Conservation (phyloP, 1,140 invertebrate species). For the Brachionus paranguensis region DNA sequence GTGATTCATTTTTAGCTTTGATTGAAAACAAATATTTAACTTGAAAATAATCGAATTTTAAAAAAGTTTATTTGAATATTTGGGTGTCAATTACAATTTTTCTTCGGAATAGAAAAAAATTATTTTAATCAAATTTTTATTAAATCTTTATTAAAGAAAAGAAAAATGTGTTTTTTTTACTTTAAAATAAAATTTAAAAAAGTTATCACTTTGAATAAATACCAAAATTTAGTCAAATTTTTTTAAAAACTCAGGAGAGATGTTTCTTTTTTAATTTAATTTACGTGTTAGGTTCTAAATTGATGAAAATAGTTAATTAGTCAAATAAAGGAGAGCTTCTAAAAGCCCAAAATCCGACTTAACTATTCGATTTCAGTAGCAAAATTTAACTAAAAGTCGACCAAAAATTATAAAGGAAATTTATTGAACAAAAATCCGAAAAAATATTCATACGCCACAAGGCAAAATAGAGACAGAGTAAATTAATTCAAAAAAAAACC, state of each 20-base stretch:
- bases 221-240: background rate
- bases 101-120: no score
- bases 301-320: background rate
- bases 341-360: background rate
- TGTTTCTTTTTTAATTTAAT: background rate
- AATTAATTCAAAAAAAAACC: background rate
- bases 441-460: background rate
- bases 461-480: background rate
- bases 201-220: no score
- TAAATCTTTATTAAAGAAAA: no score
- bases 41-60: no score
- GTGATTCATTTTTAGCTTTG: no score
- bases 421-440: background rate
- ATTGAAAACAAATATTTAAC: no score
- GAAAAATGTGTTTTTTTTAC: no score
- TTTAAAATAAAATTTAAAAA: no score
- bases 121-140: no score
- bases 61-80: no score
- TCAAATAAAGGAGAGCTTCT: background rate
- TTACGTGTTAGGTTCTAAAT: background rate
- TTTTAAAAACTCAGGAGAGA: background rate
- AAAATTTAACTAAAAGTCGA: background rate
- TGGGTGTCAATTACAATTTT: no score
- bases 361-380: background rate
- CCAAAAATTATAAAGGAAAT: background rate